Percentiles rank a stretch among this genome's conserved stretches.
These are phyloP conservation scores for Podocnemis expansa DNA, from an alignment of 2,113 vertebrate species.

Conservation along the genomic window DNA sequence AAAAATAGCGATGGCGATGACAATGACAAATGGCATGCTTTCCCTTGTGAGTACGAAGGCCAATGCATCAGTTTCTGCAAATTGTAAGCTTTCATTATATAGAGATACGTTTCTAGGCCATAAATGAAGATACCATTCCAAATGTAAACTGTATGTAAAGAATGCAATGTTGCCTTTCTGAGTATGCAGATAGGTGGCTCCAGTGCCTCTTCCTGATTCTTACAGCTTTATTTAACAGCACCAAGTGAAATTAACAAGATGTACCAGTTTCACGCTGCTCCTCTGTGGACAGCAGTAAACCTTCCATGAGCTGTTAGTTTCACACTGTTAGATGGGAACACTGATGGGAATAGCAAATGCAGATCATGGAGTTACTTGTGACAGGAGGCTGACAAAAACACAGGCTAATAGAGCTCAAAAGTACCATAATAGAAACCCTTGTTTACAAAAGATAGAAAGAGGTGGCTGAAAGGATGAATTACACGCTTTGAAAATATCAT, in stretches of 20 bases:
- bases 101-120: neutral
- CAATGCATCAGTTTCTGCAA: neutral
- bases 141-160: neutral
- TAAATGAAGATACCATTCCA: neutral
- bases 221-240: neutral
- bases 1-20: neutral
- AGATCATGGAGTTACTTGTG: neutral
- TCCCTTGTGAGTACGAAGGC: neutral
- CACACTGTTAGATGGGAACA: neutral
- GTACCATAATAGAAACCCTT: neutral
- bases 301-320: neutral
- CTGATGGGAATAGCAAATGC: neutral
- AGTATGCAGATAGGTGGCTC: neutral
- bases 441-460: neutral
- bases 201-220: neutral
- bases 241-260: accelerated
- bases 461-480: neutral
- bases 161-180: neutral
- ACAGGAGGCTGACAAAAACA: neutral
- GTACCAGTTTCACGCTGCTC: neutral
- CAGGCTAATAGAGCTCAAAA: neutral
- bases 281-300: neutral
- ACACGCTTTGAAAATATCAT: neutral
- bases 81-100: neutral
- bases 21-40: neutral